phyloP scores from a whole-genome alignment of 2,888 invertebrate species.

The Lepidocyrtinus sp. region DNA sequence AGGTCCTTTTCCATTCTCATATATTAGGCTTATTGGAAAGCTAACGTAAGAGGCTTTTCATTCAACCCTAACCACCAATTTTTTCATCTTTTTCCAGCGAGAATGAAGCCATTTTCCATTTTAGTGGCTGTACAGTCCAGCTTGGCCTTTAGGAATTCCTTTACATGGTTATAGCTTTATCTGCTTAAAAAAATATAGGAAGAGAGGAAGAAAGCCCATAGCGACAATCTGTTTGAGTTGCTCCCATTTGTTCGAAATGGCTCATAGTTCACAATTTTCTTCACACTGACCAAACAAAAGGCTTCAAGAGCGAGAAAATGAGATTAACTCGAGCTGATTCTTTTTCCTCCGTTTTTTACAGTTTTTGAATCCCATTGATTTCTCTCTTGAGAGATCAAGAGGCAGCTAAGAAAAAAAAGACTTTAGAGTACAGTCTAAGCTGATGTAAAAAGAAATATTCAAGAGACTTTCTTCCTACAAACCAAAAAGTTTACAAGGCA shows the following conservation, averaged over 20 bases:
- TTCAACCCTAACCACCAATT: no score
- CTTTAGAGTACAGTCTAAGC: constrained; percentile 18
- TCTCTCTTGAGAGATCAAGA: constrained; percentile 52
- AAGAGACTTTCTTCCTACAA: neutral
- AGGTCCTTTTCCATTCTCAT: constrained; percentile 10
- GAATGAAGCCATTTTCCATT: no score
- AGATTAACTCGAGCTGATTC: constrained; percentile 64
- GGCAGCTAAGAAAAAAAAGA: constrained; percentile 21
- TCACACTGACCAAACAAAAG: constrained; percentile 61
- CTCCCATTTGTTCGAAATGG: constrained; percentile 70
- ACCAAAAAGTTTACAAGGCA: constrained; percentile 49
- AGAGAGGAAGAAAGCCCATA: constrained; percentile 51
- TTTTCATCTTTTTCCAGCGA: no score
- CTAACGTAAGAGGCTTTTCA: no score
- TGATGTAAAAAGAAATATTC: neutral
- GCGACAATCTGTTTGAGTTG: constrained; percentile 57
- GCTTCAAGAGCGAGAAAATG: constrained; percentile 22
- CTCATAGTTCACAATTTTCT: constrained; percentile 65
- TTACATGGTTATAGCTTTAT: neutral
- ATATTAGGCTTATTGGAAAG: no score
- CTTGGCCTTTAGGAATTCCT: neutral
- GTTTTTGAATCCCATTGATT: constrained; percentile 51
- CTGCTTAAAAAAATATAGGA: neutral
- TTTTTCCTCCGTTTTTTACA: constrained; percentile 54
- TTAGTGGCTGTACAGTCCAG: no score